Conservation (phyloP, 92 coral and sea anemone genomes). For the Hydrozoanthus gracilis region DNA sequence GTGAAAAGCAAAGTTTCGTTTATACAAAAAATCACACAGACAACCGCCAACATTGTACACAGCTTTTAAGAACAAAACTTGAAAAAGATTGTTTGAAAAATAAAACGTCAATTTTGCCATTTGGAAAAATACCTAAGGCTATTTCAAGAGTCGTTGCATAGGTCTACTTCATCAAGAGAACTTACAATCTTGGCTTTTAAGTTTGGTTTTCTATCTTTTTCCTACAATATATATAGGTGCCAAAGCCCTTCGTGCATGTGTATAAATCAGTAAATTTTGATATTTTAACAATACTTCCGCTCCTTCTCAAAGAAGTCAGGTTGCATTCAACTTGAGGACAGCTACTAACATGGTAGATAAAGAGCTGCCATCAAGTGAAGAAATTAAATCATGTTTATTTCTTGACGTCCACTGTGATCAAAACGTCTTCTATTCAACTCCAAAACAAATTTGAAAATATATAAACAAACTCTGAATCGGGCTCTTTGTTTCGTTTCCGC, state of each 20-base stretch:
- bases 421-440: conserved; percentile 30
- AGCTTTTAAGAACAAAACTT: too few relatives aligned
- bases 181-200: too few relatives aligned
- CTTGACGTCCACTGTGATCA: not conserved
- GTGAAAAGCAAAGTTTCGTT: too few relatives aligned
- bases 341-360: not conserved
- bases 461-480: conserved; percentile 24
- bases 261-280: conserved; percentile 4
- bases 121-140: too few relatives aligned
- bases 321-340: conserved; percentile 31
- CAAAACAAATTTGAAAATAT: conserved; percentile 28
- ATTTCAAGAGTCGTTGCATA: too few relatives aligned
- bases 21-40: too few relatives aligned
- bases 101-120: too few relatives aligned
- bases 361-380: not conserved
- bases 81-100: too few relatives aligned
- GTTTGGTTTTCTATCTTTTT: too few relatives aligned
- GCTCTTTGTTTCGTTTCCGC: conserved; percentile 41
- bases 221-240: too few relatives aligned
- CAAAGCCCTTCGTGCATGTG: not conserved
- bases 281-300: conserved; percentile 22
- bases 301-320: not conserved
- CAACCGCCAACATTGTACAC: too few relatives aligned
- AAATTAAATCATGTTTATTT: conserved; percentile 17
- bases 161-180: too few relatives aligned